A percentile compares a stretch with the other conserved stretches of the same genome.
Evolutionary conservation across 2,113 vertebrate genomes (phyloP).

Genomic region (Accipiter cooperii): DNA sequence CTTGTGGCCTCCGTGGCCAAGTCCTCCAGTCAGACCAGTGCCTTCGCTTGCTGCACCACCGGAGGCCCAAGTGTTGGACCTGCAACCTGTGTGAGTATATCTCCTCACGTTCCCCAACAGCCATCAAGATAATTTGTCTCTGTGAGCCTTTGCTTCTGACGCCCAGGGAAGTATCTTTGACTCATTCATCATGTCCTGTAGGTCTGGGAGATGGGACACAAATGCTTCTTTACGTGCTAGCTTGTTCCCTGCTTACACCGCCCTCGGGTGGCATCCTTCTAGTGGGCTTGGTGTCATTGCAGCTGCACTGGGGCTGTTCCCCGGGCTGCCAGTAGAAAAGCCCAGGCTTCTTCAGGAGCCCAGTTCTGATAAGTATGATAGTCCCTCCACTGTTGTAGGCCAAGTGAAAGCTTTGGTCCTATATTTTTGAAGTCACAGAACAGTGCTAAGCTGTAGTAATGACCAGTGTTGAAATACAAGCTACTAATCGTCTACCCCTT

Average conservation of each 20-base stretch:
- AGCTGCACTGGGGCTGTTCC: neutral
- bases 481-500: neutral
- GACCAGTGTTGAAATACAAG: neutral
- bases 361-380: neutral
- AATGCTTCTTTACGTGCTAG: neutral
- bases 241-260: neutral
- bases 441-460: neutral
- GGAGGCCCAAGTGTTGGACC: neutral
- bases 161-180: neutral
- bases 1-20: neutral
- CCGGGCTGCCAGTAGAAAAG: neutral
- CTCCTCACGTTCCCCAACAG: neutral
- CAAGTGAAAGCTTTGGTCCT: neutral
- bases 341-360: neutral
- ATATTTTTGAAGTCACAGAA: neutral
- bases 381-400: neutral
- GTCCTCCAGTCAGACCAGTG: rapidly evolving
- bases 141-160: neutral
- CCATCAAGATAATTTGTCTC: neutral
- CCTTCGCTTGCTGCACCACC: rapidly evolving
- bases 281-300: neutral
- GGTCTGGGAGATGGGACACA: neutral
- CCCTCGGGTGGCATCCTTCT: neutral
- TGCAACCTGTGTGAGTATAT: neutral
- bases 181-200: neutral